These are phyloP conservation scores for Apamea crenata DNA, from an alignment of 2,888 invertebrate species.

Conservation along the genomic window DNA sequence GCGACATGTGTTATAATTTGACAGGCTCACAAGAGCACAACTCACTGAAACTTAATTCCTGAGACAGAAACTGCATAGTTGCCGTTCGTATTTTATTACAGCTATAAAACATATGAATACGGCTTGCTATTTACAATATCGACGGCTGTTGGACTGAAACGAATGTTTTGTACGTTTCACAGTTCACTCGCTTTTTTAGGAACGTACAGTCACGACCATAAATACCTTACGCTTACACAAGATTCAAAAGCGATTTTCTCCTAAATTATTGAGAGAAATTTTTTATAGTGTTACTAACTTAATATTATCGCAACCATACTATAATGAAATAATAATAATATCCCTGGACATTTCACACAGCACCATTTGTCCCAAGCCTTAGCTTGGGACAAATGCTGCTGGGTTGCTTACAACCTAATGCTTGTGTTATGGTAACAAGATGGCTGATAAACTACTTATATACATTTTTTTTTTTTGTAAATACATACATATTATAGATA, in stretches of 20 bases:
- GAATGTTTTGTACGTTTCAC: conserved; percentile 13
- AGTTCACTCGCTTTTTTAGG: conserved; percentile 15
- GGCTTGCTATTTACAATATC: conserved; percentile 30
- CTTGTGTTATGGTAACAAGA: no score
- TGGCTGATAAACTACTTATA: no score
- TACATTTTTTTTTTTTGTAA: no score
- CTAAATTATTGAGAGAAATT: background rate
- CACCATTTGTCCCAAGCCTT: no score
- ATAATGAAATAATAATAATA: no score
- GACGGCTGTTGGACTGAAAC: conserved; percentile 9
- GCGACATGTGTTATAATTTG: background rate
- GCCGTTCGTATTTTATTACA: conserved; percentile 15
- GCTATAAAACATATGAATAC: conserved; percentile 13
- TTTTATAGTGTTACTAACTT: background rate
- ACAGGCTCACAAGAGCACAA: background rate
- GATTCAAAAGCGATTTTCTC: background rate
- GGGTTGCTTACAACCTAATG: no score
- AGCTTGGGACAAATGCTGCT: no score
- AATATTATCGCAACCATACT: background rate
- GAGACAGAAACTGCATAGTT: background rate
- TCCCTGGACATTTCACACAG: no score
- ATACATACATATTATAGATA: no score
- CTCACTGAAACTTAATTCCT: conserved; percentile 8
- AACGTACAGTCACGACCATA: background rate
- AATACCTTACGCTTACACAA: background rate